These are phyloP conservation scores for Beaufortia kweichowensis DNA, from an alignment of 2,113 vertebrate genomes.

Conservation along the genomic window DNA sequence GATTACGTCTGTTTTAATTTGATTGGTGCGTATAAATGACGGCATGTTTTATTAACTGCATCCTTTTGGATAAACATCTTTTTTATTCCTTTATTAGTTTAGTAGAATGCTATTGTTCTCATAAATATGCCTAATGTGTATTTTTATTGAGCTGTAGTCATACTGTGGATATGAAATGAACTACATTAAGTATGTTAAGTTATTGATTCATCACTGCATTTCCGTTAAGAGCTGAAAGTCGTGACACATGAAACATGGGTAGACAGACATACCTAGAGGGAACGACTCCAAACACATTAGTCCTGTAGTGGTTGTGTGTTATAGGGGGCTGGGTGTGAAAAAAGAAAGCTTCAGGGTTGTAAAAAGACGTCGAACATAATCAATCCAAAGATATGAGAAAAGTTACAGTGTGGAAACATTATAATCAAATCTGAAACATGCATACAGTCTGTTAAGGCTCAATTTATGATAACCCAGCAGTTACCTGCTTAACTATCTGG, in stretches of 20 bases:
- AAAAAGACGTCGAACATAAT: conserved; percentile 35
- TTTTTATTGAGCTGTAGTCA: conserved; percentile 11
- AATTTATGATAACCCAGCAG: background rate
- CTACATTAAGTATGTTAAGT: background rate
- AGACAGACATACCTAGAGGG: conserved; percentile 19
- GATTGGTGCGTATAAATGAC: conserved; percentile 8
- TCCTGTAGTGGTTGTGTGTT: conserved; percentile 15
- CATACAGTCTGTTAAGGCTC: background rate
- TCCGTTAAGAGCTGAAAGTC: background rate
- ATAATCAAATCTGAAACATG: conserved; percentile 2
- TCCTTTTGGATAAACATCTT: conserved; percentile 21
- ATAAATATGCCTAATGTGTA: background rate
- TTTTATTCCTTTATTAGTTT: conserved; percentile 6
- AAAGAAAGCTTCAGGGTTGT: conserved; percentile 4
- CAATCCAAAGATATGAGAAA: conserved; percentile 23
- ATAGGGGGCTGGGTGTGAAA: conserved; percentile 27
- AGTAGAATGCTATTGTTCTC: conserved; percentile 17
- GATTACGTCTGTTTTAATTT: conserved; percentile 4
- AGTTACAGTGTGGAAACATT: conserved; percentile 7
- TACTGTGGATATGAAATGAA: background rate
- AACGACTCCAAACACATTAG: conserved; percentile 18
- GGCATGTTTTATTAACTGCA: conserved; percentile 17
- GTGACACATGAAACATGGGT: conserved; percentile 2
- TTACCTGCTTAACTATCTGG: no score
- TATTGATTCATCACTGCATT: background rate